Percentiles rank a stretch among this genome's conserved stretches.
Evolutionary conservation across 2,113 vertebrate genomes (phyloP).

Genomic region (Ellobius talpinus): DNA sequence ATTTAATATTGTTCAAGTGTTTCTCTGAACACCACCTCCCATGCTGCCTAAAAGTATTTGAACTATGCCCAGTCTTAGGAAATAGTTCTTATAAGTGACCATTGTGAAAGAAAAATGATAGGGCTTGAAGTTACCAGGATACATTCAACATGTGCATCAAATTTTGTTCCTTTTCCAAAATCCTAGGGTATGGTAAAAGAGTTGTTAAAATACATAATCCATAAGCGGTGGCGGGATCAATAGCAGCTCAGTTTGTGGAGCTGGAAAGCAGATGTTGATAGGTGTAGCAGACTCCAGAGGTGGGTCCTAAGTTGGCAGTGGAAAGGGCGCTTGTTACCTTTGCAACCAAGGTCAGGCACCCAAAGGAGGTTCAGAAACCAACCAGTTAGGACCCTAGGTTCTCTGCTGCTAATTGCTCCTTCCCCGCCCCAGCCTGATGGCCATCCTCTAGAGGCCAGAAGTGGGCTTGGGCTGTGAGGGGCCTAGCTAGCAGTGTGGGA

Average conservation of each 20-base stretch:
- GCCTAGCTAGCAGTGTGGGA: neutral
- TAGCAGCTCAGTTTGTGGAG: slow-evolving; percentile 15
- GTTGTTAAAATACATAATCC: slow-evolving; percentile 55
- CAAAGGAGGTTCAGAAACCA: neutral
- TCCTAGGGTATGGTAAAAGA: slow-evolving; percentile 10
- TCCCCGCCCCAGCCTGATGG: neutral
- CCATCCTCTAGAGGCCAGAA: neutral
- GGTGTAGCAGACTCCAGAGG: neutral
- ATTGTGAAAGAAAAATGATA: slow-evolving; percentile 56
- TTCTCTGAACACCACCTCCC: neutral
- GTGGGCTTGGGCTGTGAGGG: neutral
- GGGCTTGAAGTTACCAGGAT: slow-evolving; percentile 35
- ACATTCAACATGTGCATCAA: slow-evolving; percentile 39
- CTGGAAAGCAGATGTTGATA: slow-evolving; percentile 42
- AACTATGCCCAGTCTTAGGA: slow-evolving; percentile 26
- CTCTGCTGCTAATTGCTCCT: neutral
- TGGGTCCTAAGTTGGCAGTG: neutral
- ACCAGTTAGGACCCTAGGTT: neutral
- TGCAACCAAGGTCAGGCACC: neutral
- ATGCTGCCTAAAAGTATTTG: slow-evolving; percentile 45
- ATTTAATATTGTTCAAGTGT: slow-evolving; percentile 44
- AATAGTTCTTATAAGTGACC: slow-evolving; percentile 46
- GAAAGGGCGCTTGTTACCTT: neutral
- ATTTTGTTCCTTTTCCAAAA: slow-evolving; percentile 59
- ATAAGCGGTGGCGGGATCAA: slow-evolving; percentile 22